These are phyloP conservation scores for Linyphia triangularis DNA, from an alignment of 2,888 invertebrate species.

Conservation along the genomic window DNA sequence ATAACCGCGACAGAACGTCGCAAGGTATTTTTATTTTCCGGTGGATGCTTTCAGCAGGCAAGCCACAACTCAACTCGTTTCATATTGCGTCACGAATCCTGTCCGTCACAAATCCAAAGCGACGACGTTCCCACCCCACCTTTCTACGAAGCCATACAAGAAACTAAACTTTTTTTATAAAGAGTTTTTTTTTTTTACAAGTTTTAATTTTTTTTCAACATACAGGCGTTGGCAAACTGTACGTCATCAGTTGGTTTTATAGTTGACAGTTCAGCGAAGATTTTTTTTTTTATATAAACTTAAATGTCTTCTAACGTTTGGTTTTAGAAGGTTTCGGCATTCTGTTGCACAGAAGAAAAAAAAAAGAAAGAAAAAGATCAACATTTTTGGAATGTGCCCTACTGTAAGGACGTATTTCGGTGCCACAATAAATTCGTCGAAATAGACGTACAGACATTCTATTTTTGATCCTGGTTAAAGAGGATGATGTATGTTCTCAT, in stretches of 20 bases:
- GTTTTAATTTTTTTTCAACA: not conserved
- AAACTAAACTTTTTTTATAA: conserved; percentile 16
- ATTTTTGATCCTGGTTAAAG: not conserved
- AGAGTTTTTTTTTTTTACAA: not conserved
- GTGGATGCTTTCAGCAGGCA: conserved; percentile 23
- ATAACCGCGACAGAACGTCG: conserved; percentile 51
- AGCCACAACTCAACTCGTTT: conserved; percentile 67
- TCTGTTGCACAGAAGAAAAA: not conserved
- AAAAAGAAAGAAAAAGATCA: not conserved
- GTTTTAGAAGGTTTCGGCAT: conserved; percentile 25
- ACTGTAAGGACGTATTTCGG: not conserved
- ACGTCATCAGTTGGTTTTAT: conserved; percentile 52
- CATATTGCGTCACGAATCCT: conserved; percentile 52
- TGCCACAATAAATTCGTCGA: not conserved
- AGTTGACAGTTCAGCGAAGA: not conserved
- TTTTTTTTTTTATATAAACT: conserved; percentile 1
- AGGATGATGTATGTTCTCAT: not conserved
- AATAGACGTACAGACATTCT: not conserved
- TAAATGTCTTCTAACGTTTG: not conserved
- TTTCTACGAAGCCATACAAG: conserved; percentile 19
- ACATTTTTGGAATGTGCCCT: not conserved
- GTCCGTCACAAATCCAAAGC: conserved; percentile 55
- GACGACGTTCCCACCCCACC: conserved; percentile 34
- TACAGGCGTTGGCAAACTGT: conserved; percentile 27
- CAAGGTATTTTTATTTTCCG: conserved; percentile 47